Conservation (phyloP, 2,888 invertebrate species). For the Liopterus haemorrhoidalis region DNA sequence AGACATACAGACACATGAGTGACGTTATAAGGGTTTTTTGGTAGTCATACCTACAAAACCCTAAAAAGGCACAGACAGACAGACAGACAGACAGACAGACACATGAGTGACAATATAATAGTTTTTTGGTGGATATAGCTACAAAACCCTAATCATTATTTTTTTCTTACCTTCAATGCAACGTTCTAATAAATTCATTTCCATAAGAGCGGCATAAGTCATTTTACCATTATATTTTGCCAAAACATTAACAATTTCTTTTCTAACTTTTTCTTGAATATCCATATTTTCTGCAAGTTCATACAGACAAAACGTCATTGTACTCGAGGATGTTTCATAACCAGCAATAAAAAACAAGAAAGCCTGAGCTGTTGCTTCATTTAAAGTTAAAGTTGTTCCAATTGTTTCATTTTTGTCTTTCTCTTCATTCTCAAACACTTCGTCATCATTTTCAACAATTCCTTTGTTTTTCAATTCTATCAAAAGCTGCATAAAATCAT, state of each 20-base stretch:
- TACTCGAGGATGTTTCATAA: slow-evolving; percentile 47
- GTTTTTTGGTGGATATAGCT: too few species aligned
- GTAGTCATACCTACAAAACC: too few species aligned
- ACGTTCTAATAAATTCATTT: slow-evolving; percentile 47
- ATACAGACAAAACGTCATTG: slow-evolving; percentile 42
- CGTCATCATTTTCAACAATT: slow-evolving; percentile 26
- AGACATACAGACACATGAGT: too few species aligned
- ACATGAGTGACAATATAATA: too few species aligned
- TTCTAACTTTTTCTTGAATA: slow-evolving; percentile 44
- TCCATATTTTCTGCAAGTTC: slow-evolving; percentile 43
- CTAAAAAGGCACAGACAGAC: too few species aligned
- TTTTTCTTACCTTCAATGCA: slow-evolving; percentile 44
- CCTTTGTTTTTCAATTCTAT: slow-evolving; percentile 43
- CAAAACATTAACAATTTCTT: slow-evolving; percentile 41
- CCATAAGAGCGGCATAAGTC: slow-evolving; percentile 43
- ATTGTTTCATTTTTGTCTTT: slow-evolving; percentile 10
- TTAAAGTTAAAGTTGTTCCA: slow-evolving; percentile 25
- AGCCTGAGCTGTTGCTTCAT: slow-evolving; percentile 41
- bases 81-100: too few species aligned
- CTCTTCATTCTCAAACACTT: too few species aligned
- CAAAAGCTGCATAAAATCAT: slow-evolving; percentile 49
- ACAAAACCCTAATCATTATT: too few species aligned
- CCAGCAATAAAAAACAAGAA: slow-evolving; percentile 48
- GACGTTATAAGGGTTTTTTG: too few species aligned
- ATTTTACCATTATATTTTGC: slow-evolving; percentile 38